Evolutionary conservation across 2,113 vertebrate species (phyloP).

Genomic region (Paradoxurus hermaphroditus): DNA sequence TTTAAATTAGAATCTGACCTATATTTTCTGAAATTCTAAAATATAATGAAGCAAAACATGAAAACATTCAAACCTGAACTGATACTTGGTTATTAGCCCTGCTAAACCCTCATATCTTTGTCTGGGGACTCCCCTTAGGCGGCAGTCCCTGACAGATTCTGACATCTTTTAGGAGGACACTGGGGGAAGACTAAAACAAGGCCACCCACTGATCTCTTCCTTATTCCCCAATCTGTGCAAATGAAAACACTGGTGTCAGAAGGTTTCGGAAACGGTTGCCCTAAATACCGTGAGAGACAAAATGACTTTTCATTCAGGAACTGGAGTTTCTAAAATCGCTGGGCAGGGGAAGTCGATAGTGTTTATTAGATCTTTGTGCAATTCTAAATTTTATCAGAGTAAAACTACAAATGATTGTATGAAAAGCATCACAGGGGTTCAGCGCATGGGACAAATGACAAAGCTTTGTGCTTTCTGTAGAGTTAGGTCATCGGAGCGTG

Average conservation of each 20-base stretch:
- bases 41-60: background rate
- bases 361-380: background rate
- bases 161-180: background rate
- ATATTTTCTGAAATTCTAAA: conserved; percentile 1
- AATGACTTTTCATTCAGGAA: background rate
- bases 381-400: background rate
- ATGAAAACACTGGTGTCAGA: conserved; percentile 8
- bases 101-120: background rate
- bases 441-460: background rate
- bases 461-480: background rate
- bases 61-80: background rate
- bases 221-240: background rate
- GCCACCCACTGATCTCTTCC: background rate
- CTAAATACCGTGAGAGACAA: background rate
- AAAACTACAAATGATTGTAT: background rate
- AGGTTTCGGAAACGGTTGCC: background rate
- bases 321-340: background rate
- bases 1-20: conserved; percentile 19
- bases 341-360: background rate
- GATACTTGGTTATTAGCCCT: background rate
- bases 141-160: background rate
- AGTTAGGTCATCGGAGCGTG: background rate
- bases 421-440: background rate
- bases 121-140: background rate
- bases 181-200: background rate